Base-by-base conservation (phyloP, 2,113 vertebrate genomes). In the Gobiocypris rarus region DNA sequence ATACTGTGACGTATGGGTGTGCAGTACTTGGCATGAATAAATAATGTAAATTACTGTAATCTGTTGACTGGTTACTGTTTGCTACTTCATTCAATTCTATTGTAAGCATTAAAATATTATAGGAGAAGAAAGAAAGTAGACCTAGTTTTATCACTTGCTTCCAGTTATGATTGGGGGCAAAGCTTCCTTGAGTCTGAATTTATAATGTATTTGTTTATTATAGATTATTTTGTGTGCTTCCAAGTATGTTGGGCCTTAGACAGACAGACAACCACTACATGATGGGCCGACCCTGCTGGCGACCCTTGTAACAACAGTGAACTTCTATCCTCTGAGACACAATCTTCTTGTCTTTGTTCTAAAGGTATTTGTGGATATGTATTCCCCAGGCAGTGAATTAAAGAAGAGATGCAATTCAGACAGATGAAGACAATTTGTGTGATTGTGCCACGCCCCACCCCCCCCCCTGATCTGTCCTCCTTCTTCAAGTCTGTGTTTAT, bases 391-490 rank as follows among this genome's bases (percentile, higher is more conserved):
- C 83, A 85, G 63, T 24, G 67, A 87, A 83, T 84, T 65, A 15
- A 15, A 82, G 82, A 41, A 24, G 48, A 83, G 77, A 82, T 83
- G 52, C 81, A 88, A 83, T 73, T 69, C 75, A 86, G 82, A 86
- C 87, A 90, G 87, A 89, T 89, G 86, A 89, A 87, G 87, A 83
- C 84, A 85, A 88, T 89, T 88, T 87, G 78, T 74, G 82, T 65
- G 65, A 43, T 59, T 74, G 67, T 75, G 74, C 84, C 83, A 83
- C 61, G 54, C 70, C 71, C 34, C 3, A 31, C 34, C 34, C 34
- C 34, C 34, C 69, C 9, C 82, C 79, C 59, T 80, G 73, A 75
- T 85, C 83, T 80, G n/a, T 63, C 75, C 59, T 71, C 50, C 38
- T 58, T 75, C 24, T 81, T 84, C 50, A 63, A 34, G 67, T 75